These are phyloP conservation scores for Alectura lathami DNA, from an alignment of 2,113 vertebrate genomes.

Conservation along the genomic window DNA sequence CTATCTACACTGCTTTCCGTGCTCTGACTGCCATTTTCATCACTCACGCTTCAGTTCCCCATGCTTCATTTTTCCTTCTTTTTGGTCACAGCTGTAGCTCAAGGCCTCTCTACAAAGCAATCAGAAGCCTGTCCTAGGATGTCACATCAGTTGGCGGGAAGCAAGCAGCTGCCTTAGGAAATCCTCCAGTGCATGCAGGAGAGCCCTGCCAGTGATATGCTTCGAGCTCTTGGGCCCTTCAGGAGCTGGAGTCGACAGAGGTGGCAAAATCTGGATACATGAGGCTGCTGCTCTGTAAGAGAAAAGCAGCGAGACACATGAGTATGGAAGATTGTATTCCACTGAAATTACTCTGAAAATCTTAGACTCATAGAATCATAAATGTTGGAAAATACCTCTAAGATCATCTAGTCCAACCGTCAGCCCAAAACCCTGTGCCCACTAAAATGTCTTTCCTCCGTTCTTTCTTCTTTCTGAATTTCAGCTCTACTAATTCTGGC, in stretches of 20 bases:
- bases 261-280: not conserved
- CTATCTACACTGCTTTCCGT: not conserved
- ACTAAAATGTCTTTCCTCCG: not conserved
- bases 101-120: not conserved
- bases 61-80: not conserved
- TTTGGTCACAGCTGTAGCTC: not conserved
- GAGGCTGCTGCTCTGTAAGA: not conserved
- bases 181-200: not conserved
- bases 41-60: not conserved
- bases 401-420: too few relatives aligned
- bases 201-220: not conserved
- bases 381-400: too few relatives aligned
- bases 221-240: not conserved
- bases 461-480: not conserved
- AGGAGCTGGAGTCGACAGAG: not conserved
- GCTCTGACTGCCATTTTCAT: not conserved
- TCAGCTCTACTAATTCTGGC: not conserved
- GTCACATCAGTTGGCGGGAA: not conserved
- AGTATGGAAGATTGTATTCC: not conserved
- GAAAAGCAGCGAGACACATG: not conserved
- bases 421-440: too few relatives aligned
- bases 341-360: not conserved
- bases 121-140: not conserved
- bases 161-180: not conserved
- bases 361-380: too few relatives aligned